Percentiles rank a stretch among this genome's conserved stretches.
Conservation (phyloP, 2,888 invertebrate genomes). For the Athripsodes cinereus region DNA sequence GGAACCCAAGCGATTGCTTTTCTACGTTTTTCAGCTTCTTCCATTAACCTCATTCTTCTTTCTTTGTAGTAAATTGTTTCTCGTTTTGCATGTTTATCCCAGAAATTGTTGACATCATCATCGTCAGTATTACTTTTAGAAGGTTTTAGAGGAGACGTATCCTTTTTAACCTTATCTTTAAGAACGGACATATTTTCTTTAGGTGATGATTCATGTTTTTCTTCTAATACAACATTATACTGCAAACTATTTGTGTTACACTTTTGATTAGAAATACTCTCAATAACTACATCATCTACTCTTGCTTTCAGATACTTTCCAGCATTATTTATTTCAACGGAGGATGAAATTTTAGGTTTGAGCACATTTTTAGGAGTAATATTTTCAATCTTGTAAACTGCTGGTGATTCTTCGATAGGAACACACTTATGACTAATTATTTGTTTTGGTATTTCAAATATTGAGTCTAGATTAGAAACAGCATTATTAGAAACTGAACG, state of each 20-base stretch:
- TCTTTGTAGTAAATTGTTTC: conserved; percentile 58
- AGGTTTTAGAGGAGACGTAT: neutral
- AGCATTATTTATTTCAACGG: conserved; percentile 47
- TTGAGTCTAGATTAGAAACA: conserved; percentile 41
- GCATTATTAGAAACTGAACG: conserved; percentile 44
- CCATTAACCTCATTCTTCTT: conserved; percentile 48
- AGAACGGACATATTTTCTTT: neutral
- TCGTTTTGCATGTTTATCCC: conserved; percentile 58
- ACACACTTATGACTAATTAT: conserved; percentile 34
- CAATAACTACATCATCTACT: conserved; percentile 53
- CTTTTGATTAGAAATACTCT: conserved; percentile 44
- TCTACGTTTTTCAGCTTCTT: conserved; percentile 39
- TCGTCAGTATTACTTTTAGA: conserved; percentile 1
- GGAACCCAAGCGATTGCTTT: conserved; percentile 41
- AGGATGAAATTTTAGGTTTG: conserved; percentile 50
- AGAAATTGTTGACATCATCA: conserved; percentile 51
- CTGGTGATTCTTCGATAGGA: conserved; percentile 44
- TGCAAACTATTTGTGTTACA: conserved; percentile 6
- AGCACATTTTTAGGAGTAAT: conserved; percentile 36
- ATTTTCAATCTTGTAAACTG: conserved; percentile 32
- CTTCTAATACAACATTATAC: conserved; percentile 24
- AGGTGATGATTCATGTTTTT: neutral
- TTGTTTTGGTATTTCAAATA: conserved; percentile 43
- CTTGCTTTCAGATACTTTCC: conserved; percentile 48
- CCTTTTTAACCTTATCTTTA: conserved; percentile 1